Conservation (phyloP, 2,797 vertebrate species). For the Molossus molossus region DNA sequence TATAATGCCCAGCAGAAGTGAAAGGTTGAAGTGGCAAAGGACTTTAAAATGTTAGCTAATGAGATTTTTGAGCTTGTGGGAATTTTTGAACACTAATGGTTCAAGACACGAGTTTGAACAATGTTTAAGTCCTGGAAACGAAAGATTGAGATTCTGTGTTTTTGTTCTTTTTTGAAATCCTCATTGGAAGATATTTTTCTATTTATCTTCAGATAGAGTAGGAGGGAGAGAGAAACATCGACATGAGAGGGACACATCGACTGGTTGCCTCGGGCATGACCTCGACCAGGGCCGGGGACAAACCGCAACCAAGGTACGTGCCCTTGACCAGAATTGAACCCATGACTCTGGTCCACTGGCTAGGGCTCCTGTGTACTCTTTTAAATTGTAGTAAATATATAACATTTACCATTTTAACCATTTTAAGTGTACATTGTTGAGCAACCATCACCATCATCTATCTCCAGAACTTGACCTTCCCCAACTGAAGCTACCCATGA, state of each 20-base stretch:
- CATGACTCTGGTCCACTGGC: no score
- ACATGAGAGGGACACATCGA: no score
- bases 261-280: no score
- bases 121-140: background rate
- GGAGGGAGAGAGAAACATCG: no score
- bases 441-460: background rate
- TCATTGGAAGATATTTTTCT: no score
- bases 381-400: background rate
- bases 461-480: background rate
- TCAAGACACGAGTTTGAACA: background rate
- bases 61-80: background rate
- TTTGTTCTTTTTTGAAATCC: background rate
- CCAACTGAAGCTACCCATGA: background rate
- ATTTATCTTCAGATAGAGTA: no score
- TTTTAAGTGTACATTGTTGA: background rate
- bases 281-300: no score
- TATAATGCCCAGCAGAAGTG: background rate
- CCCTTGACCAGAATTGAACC: no score
- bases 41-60: background rate
- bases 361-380: background rate
- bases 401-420: background rate
- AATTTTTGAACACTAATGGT: conserved; percentile 16
- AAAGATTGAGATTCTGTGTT: background rate
- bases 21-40: background rate
- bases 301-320: no score